These are phyloP conservation scores for Cephalophus harveyi DNA, from an alignment of 2,113 vertebrate genomes.

Conservation along the genomic window DNA sequence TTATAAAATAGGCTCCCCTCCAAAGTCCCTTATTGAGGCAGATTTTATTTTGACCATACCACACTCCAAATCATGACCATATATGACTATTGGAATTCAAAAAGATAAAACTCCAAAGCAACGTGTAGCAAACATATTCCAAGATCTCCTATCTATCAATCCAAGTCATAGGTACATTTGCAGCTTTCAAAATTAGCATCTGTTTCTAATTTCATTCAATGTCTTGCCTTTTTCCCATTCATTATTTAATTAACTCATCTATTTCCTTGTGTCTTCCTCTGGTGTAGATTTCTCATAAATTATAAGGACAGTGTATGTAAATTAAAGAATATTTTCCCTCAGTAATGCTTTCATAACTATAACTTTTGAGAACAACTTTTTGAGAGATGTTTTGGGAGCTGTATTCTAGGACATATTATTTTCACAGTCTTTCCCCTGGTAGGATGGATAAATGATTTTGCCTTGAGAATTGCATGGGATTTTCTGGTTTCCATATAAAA, in stretches of 20 bases:
- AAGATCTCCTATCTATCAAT: not conserved
- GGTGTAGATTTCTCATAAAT: constrained; percentile 32
- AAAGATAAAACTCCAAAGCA: not conserved
- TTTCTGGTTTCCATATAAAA: constrained; percentile 29
- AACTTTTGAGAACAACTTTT: constrained; percentile 54
- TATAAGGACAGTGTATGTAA: constrained; percentile 43
- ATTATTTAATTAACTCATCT: constrained; percentile 33
- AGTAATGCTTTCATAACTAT: not conserved
- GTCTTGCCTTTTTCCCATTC: not conserved
- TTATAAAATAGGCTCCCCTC: not conserved
- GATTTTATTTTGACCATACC: not conserved
- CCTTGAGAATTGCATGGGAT: not conserved
- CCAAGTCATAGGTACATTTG: not conserved
- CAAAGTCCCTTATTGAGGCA: not conserved
- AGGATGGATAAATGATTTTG: constrained; percentile 29
- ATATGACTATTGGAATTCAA: not conserved
- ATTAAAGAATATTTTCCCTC: constrained; percentile 41
- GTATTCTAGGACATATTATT: constrained; percentile 37
- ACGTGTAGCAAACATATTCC: not conserved
- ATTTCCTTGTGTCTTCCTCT: not conserved
- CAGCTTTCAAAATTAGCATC: not conserved
- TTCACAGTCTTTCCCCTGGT: constrained; percentile 3
- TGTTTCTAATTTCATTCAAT: constrained; percentile 11
- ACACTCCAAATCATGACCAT: not conserved
- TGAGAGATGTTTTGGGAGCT: constrained; percentile 44